These are phyloP conservation scores for Bungarus multicinctus DNA, from an alignment of 2,113 vertebrate species.

Conservation along the genomic window DNA sequence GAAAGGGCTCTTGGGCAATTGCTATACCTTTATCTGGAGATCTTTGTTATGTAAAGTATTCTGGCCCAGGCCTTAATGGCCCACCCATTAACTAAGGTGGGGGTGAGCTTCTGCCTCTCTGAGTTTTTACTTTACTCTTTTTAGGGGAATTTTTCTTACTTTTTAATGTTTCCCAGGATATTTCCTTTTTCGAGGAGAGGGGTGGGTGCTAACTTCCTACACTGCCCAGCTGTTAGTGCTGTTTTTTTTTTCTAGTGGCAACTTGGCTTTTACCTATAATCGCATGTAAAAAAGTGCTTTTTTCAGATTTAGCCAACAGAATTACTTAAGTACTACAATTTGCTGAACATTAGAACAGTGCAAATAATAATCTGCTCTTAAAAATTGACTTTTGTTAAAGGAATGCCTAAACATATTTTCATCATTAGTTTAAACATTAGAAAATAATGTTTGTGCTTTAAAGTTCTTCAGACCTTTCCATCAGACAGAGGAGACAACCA, in stretches of 20 bases:
- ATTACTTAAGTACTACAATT: not conserved
- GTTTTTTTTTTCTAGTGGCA: not conserved
- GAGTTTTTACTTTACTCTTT: no score
- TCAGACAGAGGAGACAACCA: not conserved
- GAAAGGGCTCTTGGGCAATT: no score
- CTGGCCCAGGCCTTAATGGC: no score
- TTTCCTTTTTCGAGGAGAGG: no score
- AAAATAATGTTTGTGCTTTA: not conserved
- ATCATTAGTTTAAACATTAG: not conserved
- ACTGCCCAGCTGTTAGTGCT: not conserved
- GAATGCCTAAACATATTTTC: not conserved
- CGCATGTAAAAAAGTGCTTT: not conserved
- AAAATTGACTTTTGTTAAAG: not conserved
- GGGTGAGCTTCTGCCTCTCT: no score
- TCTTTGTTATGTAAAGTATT: no score
- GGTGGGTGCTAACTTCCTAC: no score
- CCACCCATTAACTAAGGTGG: no score
- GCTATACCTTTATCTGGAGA: no score
- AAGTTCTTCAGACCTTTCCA: not conserved
- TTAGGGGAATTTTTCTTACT: no score
- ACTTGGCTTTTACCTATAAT: not conserved
- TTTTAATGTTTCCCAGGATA: no score
- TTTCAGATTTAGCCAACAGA: not conserved
- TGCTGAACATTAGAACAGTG: not conserved
- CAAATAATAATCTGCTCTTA: not conserved